A percentile compares a stretch with the other conserved stretches of the same genome.
Evolutionary conservation across 1,140 invertebrate genomes (phyloP).

Genomic region (Drosophila pandora): DNA sequence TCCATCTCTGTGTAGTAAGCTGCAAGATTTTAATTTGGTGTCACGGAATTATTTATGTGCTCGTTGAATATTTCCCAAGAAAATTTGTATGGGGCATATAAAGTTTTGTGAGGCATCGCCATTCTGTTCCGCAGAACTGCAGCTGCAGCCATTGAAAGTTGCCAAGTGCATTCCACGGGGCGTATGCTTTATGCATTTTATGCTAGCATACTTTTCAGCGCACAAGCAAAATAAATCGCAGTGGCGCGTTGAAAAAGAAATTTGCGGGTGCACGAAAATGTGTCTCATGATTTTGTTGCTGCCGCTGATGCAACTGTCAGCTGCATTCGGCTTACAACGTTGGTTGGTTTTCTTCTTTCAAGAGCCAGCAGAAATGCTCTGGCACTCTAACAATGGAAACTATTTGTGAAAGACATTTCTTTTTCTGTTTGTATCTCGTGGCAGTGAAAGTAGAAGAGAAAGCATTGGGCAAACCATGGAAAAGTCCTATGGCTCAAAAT

Average conservation of each 20-base stretch:
- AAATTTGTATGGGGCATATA: slow-evolving; percentile 24
- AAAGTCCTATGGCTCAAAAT: slow-evolving; percentile 10
- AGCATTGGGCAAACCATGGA: not conserved
- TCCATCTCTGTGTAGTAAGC: not conserved
- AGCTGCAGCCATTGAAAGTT: slow-evolving; percentile 39
- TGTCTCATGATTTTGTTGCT: slow-evolving; percentile 29
- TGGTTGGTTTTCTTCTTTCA: not conserved
- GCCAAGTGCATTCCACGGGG: slow-evolving; percentile 39
- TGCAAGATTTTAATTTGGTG: slow-evolving; percentile 46
- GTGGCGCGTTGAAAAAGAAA: slow-evolving; percentile 30
- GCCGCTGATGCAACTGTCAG: slow-evolving; percentile 29
- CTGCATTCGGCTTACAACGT: slow-evolving; percentile 33
- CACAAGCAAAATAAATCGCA: slow-evolving; percentile 65
- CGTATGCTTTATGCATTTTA: slow-evolving; percentile 76
- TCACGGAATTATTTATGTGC: slow-evolving; percentile 39
- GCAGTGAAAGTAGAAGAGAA: not conserved
- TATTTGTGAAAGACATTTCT: slow-evolving; percentile 8
- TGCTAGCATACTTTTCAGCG: slow-evolving; percentile 72
- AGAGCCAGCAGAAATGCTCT: slow-evolving; percentile 27
- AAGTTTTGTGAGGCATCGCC: slow-evolving; percentile 25
- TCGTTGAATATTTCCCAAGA: slow-evolving; percentile 23
- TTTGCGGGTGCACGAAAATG: slow-evolving; percentile 31
- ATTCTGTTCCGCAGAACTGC: not conserved
- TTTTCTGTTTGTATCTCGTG: not conserved
- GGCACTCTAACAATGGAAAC: slow-evolving; percentile 31